phyloP scores from a whole-genome alignment of 2,797 vertebrate genomes.

The Balearica regulorum region DNA sequence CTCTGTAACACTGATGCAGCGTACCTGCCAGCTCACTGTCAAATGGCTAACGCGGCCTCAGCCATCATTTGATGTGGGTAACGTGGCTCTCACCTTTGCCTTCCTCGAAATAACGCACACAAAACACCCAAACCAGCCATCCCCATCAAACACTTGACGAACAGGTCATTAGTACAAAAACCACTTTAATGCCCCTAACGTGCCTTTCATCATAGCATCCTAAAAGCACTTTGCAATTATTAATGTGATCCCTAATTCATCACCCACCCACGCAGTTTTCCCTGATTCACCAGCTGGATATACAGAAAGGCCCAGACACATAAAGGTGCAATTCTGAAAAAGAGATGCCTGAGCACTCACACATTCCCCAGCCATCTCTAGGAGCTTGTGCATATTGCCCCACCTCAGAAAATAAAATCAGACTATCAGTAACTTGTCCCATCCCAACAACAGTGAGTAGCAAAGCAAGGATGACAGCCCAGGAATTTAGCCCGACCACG shows the following conservation, averaged over 20 bases:
- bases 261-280: not conserved
- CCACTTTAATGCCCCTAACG: not conserved
- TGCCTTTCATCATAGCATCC: not conserved
- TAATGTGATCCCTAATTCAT: not conserved
- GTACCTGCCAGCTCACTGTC: not conserved
- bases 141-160: not conserved
- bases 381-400: not conserved
- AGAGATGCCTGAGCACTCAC: not conserved
- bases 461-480: not conserved
- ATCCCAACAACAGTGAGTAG: fast-evolving
- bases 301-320: not conserved
- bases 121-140: not conserved
- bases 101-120: not conserved
- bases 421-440: not conserved
- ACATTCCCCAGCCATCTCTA: not conserved
- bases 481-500: fast-evolving
- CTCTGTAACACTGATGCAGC: not conserved
- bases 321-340: not conserved
- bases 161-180: not conserved
- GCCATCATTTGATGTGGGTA: not conserved
- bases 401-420: not conserved
- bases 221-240: not conserved
- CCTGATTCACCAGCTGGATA: not conserved
- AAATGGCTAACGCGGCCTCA: not conserved
- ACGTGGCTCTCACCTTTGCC: not conserved